Conservation (phyloP, 2,888 invertebrate genomes). For the Amiota mariae region DNA sequence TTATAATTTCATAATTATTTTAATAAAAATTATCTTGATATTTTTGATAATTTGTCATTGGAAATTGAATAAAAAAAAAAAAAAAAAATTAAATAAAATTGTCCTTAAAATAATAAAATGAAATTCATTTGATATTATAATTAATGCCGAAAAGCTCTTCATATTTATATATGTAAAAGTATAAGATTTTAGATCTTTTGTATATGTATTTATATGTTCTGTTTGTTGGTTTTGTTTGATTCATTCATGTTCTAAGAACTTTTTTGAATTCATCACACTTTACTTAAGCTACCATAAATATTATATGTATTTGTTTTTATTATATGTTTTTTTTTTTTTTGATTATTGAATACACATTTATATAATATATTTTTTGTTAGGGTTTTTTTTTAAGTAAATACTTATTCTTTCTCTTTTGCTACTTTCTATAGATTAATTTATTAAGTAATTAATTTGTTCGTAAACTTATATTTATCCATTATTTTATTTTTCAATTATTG, state of each 20-base stretch:
- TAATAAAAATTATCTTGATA: background rate
- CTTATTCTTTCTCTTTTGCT: conserved; percentile 19
- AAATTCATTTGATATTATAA: background rate
- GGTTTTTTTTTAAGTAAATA: conserved; percentile 68
- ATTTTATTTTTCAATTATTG: conserved; percentile 31
- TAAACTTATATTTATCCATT: background rate
- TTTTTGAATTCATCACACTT: conserved; percentile 25
- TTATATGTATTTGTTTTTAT: background rate
- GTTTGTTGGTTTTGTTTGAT: background rate
- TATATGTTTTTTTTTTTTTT: background rate
- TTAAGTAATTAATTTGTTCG: background rate
- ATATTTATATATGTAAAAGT: no score
- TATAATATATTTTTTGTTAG: conserved; percentile 70
- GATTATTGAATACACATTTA: conserved; percentile 13
- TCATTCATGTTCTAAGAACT: conserved; percentile 22
- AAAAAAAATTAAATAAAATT: background rate
- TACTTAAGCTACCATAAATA: conserved; percentile 22
- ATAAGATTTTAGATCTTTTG: no score
- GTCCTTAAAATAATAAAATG: background rate
- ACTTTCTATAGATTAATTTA: background rate
- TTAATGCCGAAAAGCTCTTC: conserved; percentile 3
- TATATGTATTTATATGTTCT: no score
- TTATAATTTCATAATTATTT: conserved; percentile 5
- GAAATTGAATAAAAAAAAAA: background rate
- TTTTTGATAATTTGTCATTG: no score